Base-by-base conservation (phyloP, 2,888 invertebrate genomes). In the Gerris lacustris region DNA sequence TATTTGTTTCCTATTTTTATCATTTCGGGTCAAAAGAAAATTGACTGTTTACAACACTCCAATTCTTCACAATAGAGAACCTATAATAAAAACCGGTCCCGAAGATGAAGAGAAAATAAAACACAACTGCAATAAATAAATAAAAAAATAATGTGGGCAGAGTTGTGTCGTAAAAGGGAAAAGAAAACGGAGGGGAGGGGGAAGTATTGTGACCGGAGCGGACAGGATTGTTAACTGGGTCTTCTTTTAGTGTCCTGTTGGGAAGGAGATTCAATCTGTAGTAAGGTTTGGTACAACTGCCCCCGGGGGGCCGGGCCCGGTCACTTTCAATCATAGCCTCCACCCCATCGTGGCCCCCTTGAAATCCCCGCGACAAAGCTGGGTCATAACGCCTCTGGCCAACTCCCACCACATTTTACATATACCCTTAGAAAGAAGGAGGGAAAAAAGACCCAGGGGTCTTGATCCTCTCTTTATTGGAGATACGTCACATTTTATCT, bases 401-500 rank as follows among this genome's bases (percentile, higher is more conserved):
- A 55, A 55, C 15, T 11, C 9, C 55, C 55, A 5, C 55, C 55
- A 55, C 15, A 31, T 55, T 55, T 55, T 55, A 55, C 55, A 55
- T 55, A 55, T 55, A 55, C 55, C 15, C 55, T 55, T 55, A 11
- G 15, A 55, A 55, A 55, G 31, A 31, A 31, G 31, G 31, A 31
- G 31, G 31, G 31, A 31, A 31, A 31, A 31, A 31, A 31, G 31
- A 31, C 31, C 31, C 31, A 47, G 55, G 15, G 55, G 55, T 55
- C 55, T 15, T 55, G 55, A 55, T 55, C 55, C 55, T 55, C 15
- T 15, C 15, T 55, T 55, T 55, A 55, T 55, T 55, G 55, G 15
- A 55, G 55, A 55, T 55, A 55, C 55, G 55, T 55, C 55, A 55
- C 15, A 31, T 55, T 55, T 55, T 55, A 55, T 55, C 55, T 55